Conservation (phyloP, 1,140 invertebrate species). For the Helicoverpa zea region DNA sequence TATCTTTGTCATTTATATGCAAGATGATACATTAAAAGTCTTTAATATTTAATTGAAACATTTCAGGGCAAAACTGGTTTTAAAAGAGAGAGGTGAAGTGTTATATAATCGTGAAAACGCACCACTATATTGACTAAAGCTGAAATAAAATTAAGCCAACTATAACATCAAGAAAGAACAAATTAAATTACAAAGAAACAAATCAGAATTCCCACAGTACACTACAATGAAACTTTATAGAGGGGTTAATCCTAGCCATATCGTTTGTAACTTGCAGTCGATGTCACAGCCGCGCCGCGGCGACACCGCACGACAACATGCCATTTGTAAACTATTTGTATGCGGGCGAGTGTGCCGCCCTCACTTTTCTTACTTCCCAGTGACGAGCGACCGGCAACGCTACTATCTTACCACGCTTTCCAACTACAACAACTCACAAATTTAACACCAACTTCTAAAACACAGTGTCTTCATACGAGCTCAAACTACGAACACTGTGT, state of each 20-base stretch:
- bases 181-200: constrained; percentile 12
- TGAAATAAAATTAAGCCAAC: no score
- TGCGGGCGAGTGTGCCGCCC: constrained; percentile 69
- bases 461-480: constrained; percentile 41
- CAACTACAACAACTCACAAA: constrained; percentile 44
- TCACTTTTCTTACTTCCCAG: constrained; percentile 81
- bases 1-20: no score
- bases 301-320: constrained; percentile 61
- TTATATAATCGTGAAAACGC: no score
- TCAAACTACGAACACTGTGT: constrained; percentile 41
- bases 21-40: no score
- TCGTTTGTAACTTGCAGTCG: constrained; percentile 47
- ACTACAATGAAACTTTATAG: constrained; percentile 33
- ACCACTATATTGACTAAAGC: not conserved
- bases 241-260: constrained; percentile 24
- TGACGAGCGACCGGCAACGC: constrained; percentile 64
- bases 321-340: constrained; percentile 84
- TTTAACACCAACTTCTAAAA: constrained; percentile 10
- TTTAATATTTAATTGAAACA: no score
- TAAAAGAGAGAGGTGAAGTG: not conserved
- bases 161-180: not conserved
- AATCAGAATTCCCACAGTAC: constrained; percentile 11
- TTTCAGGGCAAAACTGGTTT: no score
- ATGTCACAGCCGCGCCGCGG: constrained; percentile 54
- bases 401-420: constrained; percentile 48